Evolutionary conservation across 1,140 invertebrate genomes (phyloP).

Genomic region (Delia radicum): DNA sequence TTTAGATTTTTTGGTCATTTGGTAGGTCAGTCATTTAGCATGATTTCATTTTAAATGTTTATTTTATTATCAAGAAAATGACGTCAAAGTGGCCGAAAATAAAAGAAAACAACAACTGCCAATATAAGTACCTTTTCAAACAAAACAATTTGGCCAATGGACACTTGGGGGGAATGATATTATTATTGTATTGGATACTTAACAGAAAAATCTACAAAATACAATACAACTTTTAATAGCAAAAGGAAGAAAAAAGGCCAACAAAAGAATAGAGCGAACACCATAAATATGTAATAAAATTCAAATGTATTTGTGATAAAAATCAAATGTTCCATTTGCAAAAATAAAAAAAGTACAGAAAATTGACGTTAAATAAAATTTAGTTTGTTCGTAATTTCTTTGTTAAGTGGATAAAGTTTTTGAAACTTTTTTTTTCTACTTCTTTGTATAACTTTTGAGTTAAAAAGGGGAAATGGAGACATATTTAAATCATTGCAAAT

Average conservation of each 20-base stretch:
- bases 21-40: conserved; percentile 37
- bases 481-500: neutral
- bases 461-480: neutral
- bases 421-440: neutral
- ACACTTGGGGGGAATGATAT: neutral
- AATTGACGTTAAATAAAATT: neutral
- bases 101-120: conserved; percentile 26
- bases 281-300: conserved; percentile 55
- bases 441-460: too few species aligned
- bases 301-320: conserved; percentile 55
- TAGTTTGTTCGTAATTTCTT: neutral
- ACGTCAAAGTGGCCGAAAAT: conserved; percentile 53
- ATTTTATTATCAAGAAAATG: conserved; percentile 55
- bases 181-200: too few species aligned
- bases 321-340: conserved; percentile 45
- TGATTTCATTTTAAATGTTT: conserved; percentile 54
- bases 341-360: neutral
- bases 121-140: neutral
- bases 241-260: neutral
- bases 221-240: neutral
- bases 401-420: neutral
- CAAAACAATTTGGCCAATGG: conserved; percentile 1
- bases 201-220: neutral
- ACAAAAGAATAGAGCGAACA: neutral
- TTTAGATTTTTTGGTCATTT: neutral